Evolutionary conservation across 1,140 invertebrate species (phyloP), one percentile per base, ranked within the genome.

Genomic region (Mizuhopecten yessoensis): DNA sequence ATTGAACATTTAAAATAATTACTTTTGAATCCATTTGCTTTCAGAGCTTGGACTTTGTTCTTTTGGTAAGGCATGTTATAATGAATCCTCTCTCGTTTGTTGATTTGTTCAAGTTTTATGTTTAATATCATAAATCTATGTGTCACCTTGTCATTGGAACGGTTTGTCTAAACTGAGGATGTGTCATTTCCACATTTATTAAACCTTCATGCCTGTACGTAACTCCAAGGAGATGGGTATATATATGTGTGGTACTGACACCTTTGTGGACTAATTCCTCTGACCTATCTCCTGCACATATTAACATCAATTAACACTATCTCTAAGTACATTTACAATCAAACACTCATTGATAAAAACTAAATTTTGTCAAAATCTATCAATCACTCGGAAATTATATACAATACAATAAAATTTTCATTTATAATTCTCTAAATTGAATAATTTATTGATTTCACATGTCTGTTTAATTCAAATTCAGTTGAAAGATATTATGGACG

Each of bases 151-250:
- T 75, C 57, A 75, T 75, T 29, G 57, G 57, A 29, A 75, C n/a
- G 57, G 29, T 75, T n/a, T 75, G n/a, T n/a, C n/a, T n/a, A 75
- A 75, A n/a, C n/a, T 75, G 57, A n/a, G n/a, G 57, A 75, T 75
- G n/a, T n/a, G 57, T 75, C 57, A 75, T 75, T 75, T 45, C 42
- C 42, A 45, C 42, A 17, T 13, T n/a, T n/a, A n/a, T n/a, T 1
- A 45, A 20, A 15, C 57, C n/a, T 75, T 75, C 57, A 75, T 75
- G n/a, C 23, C 57, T 75, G 5, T n/a, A n/a, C n/a, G n/a, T n/a
- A 75, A n/a, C 9, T 75, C n/a, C 57, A 29, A 17, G 57, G 57
- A n/a, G 57, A 75, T 29, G 23, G 57, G 9, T 75, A 29, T 7
- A 75, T 29, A 45, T 39, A 39, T 75, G 57, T 75, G 57, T 75